Conservation (phyloP, 2,888 invertebrate species). For the Hermaeophaga mercurialis region DNA sequence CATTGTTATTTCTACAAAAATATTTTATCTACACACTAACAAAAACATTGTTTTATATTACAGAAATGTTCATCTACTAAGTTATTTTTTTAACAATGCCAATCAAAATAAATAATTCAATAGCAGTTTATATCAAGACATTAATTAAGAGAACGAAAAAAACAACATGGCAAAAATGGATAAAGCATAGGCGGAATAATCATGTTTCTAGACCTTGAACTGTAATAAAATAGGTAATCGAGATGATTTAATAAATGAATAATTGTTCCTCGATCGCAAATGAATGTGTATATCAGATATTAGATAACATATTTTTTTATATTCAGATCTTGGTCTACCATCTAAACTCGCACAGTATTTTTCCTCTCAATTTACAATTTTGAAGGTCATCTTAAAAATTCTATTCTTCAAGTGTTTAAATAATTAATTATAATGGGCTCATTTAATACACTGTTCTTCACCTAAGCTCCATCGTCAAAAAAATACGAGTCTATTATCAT, state of each 20-base stretch:
- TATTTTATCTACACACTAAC: not conserved
- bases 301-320: slow-evolving; percentile 14
- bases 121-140: not conserved
- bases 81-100: not conserved
- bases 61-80: not conserved
- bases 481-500: too few relatives aligned
- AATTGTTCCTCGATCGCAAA: slow-evolving; percentile 5
- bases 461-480: too few relatives aligned
- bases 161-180: slow-evolving; percentile 16
- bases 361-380: not conserved
- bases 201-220: slow-evolving; percentile 16
- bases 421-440: too few relatives aligned
- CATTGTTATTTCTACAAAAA: too few relatives aligned
- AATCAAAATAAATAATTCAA: slow-evolving; percentile 8
- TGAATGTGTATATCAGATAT: not conserved
- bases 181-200: slow-evolving; percentile 19
- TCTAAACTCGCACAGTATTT: not conserved
- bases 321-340: not conserved
- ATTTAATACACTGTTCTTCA: too few relatives aligned
- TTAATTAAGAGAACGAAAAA: slow-evolving; percentile 16
- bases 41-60: not conserved
- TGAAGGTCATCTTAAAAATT: too few relatives aligned
- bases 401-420: too few relatives aligned
- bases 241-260: slow-evolving; percentile 19
- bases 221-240: slow-evolving; percentile 22